Evolutionary conservation across 1,140 invertebrate species (phyloP), one percentile per base, ranked within the genome.

Genomic region (Euschistus heros): DNA sequence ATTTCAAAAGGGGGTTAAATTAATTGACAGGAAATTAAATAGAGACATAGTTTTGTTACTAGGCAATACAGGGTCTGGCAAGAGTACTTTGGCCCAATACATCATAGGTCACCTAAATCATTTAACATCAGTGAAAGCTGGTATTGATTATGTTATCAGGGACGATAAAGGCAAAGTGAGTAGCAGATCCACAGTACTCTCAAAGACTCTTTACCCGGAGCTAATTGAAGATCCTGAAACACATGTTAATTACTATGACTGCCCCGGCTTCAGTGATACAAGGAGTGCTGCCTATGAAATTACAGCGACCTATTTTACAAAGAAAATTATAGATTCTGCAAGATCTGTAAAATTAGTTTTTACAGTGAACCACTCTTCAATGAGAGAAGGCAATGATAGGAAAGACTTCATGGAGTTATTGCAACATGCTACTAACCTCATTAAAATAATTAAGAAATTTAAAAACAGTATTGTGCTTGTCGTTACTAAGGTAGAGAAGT

Each of bases 221-320:
- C 24, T 22, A 17, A 26, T 57, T 10, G 18, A 24, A 57, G 64
- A 70, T 47, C 3, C 15, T 13, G 46, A 55, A 14, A 67, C 27
- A 1, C 62, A 57, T 2, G 46, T 30, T 15, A 44, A 30, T 22
- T 67, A 68, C 30, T 70, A 69, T 42, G 71, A 72, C 60, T 65
- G 61, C 27, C 71, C 71, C 4, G 71, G 71, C 17, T 72, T 72
- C 63, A 57, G 44, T 17, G 71, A 72, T 61, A 70, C 67, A 4
- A 44, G 71, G 1, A 54, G 33, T 20, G 26, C 65, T 20, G 54
- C 52, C 18, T 30, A 61, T 26, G 71, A 72, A 20, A 70, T 72
- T 17, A 64, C 67, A 2, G 55, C 37, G 0, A 59, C 67, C 10
- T 70, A 65, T 61, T 71, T 69, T 22, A 68, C 68, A 4, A 70